A percentile compares a stretch with the other conserved stretches of the same genome.
These are phyloP conservation scores for Spinus pinus DNA, from an alignment of 2,797 vertebrate species.

Conservation along the genomic window DNA sequence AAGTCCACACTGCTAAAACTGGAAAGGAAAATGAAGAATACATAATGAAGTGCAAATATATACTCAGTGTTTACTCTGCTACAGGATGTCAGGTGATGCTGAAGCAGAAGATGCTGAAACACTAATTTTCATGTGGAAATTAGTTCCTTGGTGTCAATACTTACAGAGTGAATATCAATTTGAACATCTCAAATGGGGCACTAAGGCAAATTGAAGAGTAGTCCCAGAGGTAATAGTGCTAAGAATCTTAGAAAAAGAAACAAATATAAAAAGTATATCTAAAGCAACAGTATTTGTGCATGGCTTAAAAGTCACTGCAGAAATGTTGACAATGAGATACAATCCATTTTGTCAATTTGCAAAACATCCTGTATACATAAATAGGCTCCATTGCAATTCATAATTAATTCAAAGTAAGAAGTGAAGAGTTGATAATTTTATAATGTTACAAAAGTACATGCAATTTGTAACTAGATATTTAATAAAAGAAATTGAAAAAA, in stretches of 20 bases:
- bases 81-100: background rate
- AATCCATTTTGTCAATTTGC: background rate
- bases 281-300: background rate
- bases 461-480: background rate
- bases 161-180: background rate
- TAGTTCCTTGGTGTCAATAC: background rate
- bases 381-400: background rate
- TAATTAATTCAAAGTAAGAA: background rate
- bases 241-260: background rate
- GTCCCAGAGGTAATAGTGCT: background rate
- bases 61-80: background rate
- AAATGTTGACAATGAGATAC: background rate
- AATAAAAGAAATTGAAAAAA: background rate
- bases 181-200: background rate
- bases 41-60: background rate
- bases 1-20: background rate
- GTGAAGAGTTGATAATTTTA: background rate
- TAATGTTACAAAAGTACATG: background rate
- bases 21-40: background rate
- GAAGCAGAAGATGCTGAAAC: background rate
- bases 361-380: background rate
- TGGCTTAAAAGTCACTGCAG: background rate
- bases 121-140: background rate
- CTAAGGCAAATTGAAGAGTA: background rate
- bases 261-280: background rate